These are phyloP conservation scores for Hydrozoanthus tunicans DNA, from an alignment of 64 coral and sea anemone species.

Conservation along the genomic window DNA sequence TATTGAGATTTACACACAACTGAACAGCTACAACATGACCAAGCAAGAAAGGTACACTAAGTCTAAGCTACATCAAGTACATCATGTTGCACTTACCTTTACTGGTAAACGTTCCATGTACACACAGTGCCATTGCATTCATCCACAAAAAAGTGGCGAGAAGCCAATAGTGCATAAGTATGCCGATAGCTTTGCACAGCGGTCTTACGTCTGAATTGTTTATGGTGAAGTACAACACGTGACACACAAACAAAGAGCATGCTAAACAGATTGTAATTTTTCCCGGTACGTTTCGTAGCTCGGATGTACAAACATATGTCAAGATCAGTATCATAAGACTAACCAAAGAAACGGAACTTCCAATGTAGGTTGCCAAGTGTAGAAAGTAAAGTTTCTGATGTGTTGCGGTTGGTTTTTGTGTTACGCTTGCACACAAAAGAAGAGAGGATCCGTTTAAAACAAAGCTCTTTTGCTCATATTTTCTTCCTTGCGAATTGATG, in stretches of 20 bases:
- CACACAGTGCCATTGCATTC: conserved; percentile 45
- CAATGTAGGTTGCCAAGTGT: conserved; percentile 27
- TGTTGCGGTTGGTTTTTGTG: background rate
- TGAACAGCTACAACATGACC: no score
- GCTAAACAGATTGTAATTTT: conserved; percentile 31
- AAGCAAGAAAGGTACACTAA: no score
- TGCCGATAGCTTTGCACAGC: conserved; percentile 38
- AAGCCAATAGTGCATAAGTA: conserved; percentile 47
- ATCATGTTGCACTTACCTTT: conserved; percentile 2
- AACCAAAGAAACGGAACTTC: background rate
- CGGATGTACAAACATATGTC: background rate
- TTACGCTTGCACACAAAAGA: conserved; percentile 17
- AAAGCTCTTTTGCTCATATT: background rate
- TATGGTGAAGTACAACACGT: conserved; percentile 15
- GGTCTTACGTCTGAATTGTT: conserved; percentile 15
- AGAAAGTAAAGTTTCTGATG: conserved; percentile 2
- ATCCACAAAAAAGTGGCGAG: conserved; percentile 43
- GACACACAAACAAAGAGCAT: background rate
- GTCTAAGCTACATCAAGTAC: no score
- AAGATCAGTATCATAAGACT: background rate
- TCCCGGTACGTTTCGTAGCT: conserved; percentile 36
- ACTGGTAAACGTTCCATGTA: conserved; percentile 30
- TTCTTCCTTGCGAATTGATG: conserved; percentile 14
- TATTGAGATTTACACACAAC: no score
- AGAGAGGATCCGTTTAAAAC: background rate